Conservation (phyloP, 2,888 invertebrate genomes). For the Cremastinae sp. region DNA sequence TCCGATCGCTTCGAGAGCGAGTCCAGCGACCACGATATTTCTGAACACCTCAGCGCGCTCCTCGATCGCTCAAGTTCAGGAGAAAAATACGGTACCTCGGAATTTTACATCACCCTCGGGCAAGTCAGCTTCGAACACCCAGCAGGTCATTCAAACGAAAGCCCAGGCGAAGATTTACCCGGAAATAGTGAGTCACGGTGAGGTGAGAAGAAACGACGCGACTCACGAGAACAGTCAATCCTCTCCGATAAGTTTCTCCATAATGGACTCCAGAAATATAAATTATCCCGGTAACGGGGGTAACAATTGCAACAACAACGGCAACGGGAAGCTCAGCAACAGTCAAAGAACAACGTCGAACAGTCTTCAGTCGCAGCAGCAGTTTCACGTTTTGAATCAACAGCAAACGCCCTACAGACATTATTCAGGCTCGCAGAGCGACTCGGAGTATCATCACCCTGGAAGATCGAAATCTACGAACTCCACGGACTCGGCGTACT, state of each 20-base stretch:
- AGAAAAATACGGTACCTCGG: constrained; percentile 80
- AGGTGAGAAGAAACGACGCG: constrained; percentile 78
- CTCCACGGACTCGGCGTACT: constrained; percentile 84
- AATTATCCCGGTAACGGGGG: constrained; percentile 83
- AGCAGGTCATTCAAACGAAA: constrained; percentile 85
- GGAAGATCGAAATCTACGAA: constrained; percentile 84
- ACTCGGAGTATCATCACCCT: constrained; percentile 83
- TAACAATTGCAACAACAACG: constrained; percentile 66
- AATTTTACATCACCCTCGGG: constrained; percentile 82
- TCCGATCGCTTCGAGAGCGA: constrained; percentile 79
- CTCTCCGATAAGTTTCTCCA: constrained; percentile 88
- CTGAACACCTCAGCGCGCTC: constrained; percentile 72
- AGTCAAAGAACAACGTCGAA: constrained; percentile 70
- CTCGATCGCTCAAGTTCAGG: constrained; percentile 67
- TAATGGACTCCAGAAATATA: constrained; percentile 86
- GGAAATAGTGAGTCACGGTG: constrained; percentile 81
- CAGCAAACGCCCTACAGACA: constrained; percentile 83
- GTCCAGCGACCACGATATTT: constrained; percentile 78
- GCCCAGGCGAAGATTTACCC: constrained; percentile 90
- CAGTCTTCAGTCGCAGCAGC: constrained; percentile 69
- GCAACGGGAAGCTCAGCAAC: constrained; percentile 67
- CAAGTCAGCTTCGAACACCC: constrained; percentile 62
- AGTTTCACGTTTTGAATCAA: constrained; percentile 69
- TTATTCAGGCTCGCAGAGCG: constrained; percentile 84
- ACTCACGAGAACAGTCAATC: constrained; percentile 85